These are phyloP conservation scores for Eumacrocentrus americanus DNA, from an alignment of 2,888 invertebrate species.

Conservation along the genomic window DNA sequence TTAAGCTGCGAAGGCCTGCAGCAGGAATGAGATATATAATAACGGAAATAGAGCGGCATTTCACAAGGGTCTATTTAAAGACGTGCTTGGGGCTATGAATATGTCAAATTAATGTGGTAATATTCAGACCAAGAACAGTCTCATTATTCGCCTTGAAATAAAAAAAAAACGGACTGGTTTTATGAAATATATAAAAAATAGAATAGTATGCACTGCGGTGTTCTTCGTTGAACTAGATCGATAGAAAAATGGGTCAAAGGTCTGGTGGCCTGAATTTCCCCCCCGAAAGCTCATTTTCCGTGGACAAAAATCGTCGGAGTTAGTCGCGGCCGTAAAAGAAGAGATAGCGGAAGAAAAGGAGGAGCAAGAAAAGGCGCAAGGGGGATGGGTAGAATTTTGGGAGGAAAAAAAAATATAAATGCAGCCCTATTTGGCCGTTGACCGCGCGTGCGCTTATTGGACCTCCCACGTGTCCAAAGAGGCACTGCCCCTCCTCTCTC, in stretches of 20 bases:
- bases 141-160: not conserved
- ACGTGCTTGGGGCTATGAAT: not conserved
- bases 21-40: too few species aligned
- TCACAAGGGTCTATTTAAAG: slow-evolving; percentile 16
- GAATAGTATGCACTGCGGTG: slow-evolving; percentile 28
- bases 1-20: too few species aligned
- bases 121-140: slow-evolving; percentile 3
- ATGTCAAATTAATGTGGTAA: slow-evolving; percentile 17
- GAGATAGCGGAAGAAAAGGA: slow-evolving; percentile 2
- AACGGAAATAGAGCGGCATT: slow-evolving; percentile 20
- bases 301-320: not conserved
- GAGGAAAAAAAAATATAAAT: slow-evolving; percentile 8
- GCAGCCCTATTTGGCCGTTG: slow-evolving; percentile 28
- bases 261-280: too few species aligned
- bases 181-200: not conserved
- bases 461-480: slow-evolving; percentile 30
- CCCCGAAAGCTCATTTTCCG: too few species aligned
- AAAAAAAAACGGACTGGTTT: not conserved
- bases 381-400: not conserved
- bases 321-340: not conserved
- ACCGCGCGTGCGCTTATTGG: slow-evolving; percentile 28
- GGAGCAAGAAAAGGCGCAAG: slow-evolving; percentile 18
- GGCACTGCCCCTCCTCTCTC: slow-evolving; percentile 15
- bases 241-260: slow-evolving; percentile 59
- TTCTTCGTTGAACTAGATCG: slow-evolving; percentile 42